A percentile compares a stretch with the other conserved stretches of the same genome.
Evolutionary conservation across 2,888 invertebrate genomes (phyloP).

Genomic region (Bellardia pandia): DNA sequence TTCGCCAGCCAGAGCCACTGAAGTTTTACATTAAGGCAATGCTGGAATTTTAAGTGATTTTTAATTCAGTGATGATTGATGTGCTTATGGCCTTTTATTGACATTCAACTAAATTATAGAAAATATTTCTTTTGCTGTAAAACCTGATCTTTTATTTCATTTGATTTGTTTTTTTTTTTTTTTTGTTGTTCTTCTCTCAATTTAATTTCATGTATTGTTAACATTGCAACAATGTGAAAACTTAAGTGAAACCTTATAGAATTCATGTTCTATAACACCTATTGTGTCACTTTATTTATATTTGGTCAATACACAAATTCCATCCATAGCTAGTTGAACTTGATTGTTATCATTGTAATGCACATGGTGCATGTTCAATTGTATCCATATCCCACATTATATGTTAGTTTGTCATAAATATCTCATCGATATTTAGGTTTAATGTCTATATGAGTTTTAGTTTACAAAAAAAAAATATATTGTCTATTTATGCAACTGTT

Average conservation of each 20-base stretch:
- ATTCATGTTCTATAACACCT: constrained; percentile 69
- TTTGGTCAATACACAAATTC: constrained; percentile 66
- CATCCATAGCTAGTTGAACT: constrained; percentile 48
- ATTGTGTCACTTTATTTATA: constrained; percentile 64
- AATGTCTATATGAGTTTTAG: constrained; percentile 37
- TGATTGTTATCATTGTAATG: constrained; percentile 55
- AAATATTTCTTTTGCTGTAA: constrained; percentile 62
- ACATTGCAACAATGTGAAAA: constrained; percentile 23
- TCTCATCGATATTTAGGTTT: constrained; percentile 33
- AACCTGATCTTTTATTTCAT: constrained; percentile 35
- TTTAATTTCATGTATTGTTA: constrained; percentile 54
- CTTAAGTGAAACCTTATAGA: constrained; percentile 68
- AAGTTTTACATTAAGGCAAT: constrained; percentile 67
- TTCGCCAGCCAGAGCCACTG: constrained; percentile 32
- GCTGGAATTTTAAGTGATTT: constrained; percentile 73
- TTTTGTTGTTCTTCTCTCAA: constrained; percentile 16
- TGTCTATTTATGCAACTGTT: constrained; percentile 11
- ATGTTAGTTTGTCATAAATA: constrained; percentile 41
- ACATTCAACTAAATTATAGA: constrained; percentile 73
- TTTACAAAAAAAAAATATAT: constrained; percentile 6
- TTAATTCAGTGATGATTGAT: constrained; percentile 74
- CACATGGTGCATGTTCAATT: constrained; percentile 4
- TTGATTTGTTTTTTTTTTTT: background rate
- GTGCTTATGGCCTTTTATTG: constrained; percentile 73
- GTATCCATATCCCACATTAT: background rate